Evolutionary conservation across 2,888 invertebrate species (phyloP), one percentile per base, ranked within the genome.

Genomic region (Trypoxylon attenuatum): DNA sequence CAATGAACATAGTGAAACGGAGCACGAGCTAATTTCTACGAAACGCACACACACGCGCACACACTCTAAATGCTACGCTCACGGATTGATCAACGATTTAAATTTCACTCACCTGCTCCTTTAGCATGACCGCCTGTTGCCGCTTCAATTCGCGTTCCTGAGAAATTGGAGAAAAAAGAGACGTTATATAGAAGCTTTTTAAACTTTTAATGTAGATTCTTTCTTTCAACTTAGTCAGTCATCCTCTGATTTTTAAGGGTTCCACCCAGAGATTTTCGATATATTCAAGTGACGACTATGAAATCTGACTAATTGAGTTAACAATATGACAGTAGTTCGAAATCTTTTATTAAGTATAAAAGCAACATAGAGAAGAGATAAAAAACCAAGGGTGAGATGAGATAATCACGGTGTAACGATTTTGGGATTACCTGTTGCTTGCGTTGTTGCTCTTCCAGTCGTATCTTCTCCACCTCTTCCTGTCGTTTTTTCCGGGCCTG

Each of bases 141-240:
- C 96, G 90, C 88, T 96, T 96, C 84, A 96, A 88, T 89, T 97
- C 96, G 86, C 95, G 91, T 87, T 97, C 96, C 96, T 96, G 90
- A 59, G 92, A 90, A 87, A 89, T 70, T 51, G 89, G 79, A 79
- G 64, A 54, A 47, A 52, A 55, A 65, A 50, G 21, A 25, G 42
- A 19, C 38, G 2, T 58, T 8, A 8, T 13, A 18, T 5, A 45
- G 13, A 23, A 58, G 50, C 21, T n/a, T n/a, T n/a, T n/a, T n/a
- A n/a, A n/a, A n/a, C n/a, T n/a, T n/a, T n/a, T n/a, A n/a, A n/a
- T n/a, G n/a, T n/a, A n/a, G n/a, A n/a, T n/a, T n/a, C n/a, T n/a
- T n/a, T n/a, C n/a, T n/a, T n/a, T n/a, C n/a, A n/a, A n/a, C n/a
- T n/a, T n/a, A n/a, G n/a, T n/a, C n/a, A n/a, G n/a, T n/a, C n/a